Base-by-base conservation (phyloP, 92 coral and sea anemone genomes). In the Phenganax stokvisi region DNA sequence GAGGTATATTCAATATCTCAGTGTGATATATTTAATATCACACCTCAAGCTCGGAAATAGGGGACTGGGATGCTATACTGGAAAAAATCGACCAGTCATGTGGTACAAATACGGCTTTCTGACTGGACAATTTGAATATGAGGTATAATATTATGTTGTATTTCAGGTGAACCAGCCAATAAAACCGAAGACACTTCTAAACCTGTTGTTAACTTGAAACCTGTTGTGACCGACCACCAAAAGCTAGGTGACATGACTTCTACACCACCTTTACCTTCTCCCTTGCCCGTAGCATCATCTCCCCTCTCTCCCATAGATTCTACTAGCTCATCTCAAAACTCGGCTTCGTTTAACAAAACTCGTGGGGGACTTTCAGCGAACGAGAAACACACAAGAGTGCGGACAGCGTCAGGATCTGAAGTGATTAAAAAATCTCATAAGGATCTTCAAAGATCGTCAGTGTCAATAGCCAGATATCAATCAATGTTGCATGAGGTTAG, bases 371-470 rank as follows among this genome's bases (percentile, higher is more conserved):
- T 57, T 12, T 71, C 84, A 20, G 31, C 77, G 54, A 79, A 85
- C 3, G 79, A 62, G 58, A 57, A 80, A 17, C 87, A 74, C 72
- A 61, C 85, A 54, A 85, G 86, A 82, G 13, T 71, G 28, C 90
- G 91, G 66, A 89, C 90, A 29, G 76, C 89, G 10, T 73, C 97
- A 11, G 89, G 91, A 0, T 87, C 87, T 61, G 99, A 96, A 76
- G 92, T 89, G 10, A 86, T 94, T 5, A 96, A 92, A 71, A 96
- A 84, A 82, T 85, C 97, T 57, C 78, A 87, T 4, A 96, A 96
- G 71, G 99, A 96, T 77, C 88, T 96, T 51, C 87, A 88, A 68
- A 86, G 99, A 31, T 96, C 99, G 1, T 89, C 94, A 84, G 92
- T 92, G 28, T 92, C 99, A 8, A 85, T 96, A 47, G 85, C 96